Base-by-base conservation (phyloP, 2,888 invertebrate species). In the Mythimna ferrago region DNA sequence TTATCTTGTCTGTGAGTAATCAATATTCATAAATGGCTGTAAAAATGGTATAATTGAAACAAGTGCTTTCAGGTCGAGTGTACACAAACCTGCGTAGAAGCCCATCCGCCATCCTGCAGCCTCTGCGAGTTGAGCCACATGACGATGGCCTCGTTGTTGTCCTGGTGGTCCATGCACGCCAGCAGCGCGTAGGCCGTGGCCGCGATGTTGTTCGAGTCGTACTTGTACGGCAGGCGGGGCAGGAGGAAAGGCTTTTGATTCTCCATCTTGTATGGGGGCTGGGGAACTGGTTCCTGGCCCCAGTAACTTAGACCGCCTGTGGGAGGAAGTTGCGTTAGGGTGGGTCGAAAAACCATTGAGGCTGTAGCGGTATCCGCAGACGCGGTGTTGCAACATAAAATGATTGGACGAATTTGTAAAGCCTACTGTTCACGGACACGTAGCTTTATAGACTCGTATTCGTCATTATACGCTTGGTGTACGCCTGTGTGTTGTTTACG, bases 171-270 rank as follows among this genome's bases (percentile, higher is more conserved):
- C 79, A 98, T 98, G 90, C 99, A 98, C 0, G 99, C 98, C 86
- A 99, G 95, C 65, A 99, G 94, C 0, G 98, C 99, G 92, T 99
- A 99, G 0, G 99, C 98, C 0, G 99, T 99, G 0, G 99, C 97
- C 89, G 99, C 99, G 62, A 99, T 98, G 92, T 99, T 99, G 90
- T 98, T 98, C 0, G 98, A 97, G 94, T 99, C 99, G 91, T 98
- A 98, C 85, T 97, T 97, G 92, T 99, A 98, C 0, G 99, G 98
- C 74, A 99, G 95, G 0, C 99, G 97, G 0, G 99, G 99, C 77
- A 99, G 94, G 0, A 98, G 96, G 97, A 99, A 99, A 10, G 98
- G 98, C 90, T 98, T 98, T 90, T 99, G 99, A 95, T 99, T 99
- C 95, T 99, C 99, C 88, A 98, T 97, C 94, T 99, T 99, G 83